Base-by-base conservation (phyloP, 2,797 vertebrate species). In the Coranthus polyacanthus region DNA sequence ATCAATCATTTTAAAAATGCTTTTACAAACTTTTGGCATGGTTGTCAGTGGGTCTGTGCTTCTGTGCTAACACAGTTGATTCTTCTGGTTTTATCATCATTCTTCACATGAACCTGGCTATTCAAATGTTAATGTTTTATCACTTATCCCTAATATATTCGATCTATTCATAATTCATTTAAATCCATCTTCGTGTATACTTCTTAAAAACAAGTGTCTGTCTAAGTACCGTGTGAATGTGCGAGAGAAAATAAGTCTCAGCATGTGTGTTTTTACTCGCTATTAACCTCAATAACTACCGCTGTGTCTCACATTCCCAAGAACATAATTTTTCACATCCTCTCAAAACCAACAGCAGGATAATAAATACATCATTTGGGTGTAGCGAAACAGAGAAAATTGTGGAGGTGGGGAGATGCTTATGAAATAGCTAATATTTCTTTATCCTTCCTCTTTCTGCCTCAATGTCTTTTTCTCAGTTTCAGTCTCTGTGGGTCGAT, bases 371-470 rank as follows among this genome's bases (percentile, higher is more conserved):
- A 71, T 51, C 52, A 60, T 9, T 21, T 32, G 51, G 26, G 72
- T 6, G 36, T 47, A 29, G 44, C 43, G 37, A 67, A 60, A 43
- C 7, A 13, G 34, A 72, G 22, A 72, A 72, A 10, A 54, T 24
- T 4, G 57, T 13, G 51, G 39, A 59, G 62, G 7, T 4, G 20
- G 5, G 10, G 11, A 59, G 21, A 73, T 45, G 46, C 80, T 71
- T 82, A 57, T 56, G 55, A 79, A 76, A 82, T 42, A 47, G 32
- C 43, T 56, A 68, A 82, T 76, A 70, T 73, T 69, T 79, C 61
- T 69, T 71, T 62, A 78, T 46, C 42, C 46, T 9, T 62, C 60
- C 45, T 56, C 68, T 17, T 57, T 61, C 53, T 43, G 41, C 63
- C 20, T 22, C 34, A 49, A 49, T 53, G 47, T 44, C 39, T 52